Conservation (phyloP, 2,888 invertebrate genomes). For the Danaus chrysippus region DNA sequence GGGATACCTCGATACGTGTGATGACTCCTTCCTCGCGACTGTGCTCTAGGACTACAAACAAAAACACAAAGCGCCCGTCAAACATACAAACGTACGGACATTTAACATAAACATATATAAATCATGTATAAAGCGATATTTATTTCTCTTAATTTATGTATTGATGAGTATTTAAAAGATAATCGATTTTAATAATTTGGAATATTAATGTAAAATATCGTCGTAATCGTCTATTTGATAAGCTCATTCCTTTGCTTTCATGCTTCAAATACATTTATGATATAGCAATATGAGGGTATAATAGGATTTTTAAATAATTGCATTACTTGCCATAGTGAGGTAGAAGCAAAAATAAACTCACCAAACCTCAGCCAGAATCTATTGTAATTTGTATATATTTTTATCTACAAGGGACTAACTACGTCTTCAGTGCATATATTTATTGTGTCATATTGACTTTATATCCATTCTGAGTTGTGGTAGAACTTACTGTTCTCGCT, state of each 20-base stretch:
- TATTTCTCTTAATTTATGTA: neutral
- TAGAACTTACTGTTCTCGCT: conserved; percentile 77
- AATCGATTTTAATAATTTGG: neutral
- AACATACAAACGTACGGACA: conserved; percentile 65
- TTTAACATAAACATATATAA: conserved; percentile 53
- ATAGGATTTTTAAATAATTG: no score
- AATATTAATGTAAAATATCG: no score
- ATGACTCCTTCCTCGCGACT: conserved; percentile 79
- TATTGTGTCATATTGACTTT: neutral
- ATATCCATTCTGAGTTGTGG: neutral
- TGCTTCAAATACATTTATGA: neutral
- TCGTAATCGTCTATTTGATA: neutral
- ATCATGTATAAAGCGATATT: conserved; percentile 42
- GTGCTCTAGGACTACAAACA: conserved; percentile 79
- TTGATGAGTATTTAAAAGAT: neutral
- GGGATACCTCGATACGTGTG: conserved; percentile 77
- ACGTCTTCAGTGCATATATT: neutral
- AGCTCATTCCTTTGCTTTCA: conserved; percentile 2
- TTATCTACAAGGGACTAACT: neutral
- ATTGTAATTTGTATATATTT: neutral
- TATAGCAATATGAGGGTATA: no score
- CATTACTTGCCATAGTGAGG: no score
- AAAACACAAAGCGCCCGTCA: conserved; percentile 76
- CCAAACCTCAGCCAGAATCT: neutral
- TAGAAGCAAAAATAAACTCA: no score